Evolutionary conservation across 2,113 vertebrate species (phyloP).

Genomic region (Rhinolophus sinicus): DNA sequence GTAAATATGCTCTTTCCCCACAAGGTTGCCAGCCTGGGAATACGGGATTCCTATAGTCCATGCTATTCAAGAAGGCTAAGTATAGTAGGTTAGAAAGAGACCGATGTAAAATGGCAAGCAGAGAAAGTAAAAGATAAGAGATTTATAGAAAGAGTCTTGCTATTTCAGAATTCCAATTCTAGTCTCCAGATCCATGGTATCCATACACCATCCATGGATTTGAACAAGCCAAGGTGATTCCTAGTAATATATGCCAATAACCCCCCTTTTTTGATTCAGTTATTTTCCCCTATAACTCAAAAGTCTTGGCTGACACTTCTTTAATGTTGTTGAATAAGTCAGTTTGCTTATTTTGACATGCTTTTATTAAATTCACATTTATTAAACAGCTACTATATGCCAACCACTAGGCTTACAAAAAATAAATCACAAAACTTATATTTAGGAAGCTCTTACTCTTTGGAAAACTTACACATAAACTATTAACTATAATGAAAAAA

Average conservation of each 20-base stretch:
- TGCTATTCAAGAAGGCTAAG: background rate
- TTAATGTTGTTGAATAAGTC: background rate
- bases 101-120: background rate
- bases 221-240: background rate
- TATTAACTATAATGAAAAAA: background rate
- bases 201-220: background rate
- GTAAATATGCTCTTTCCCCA: background rate
- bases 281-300: background rate
- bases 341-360: background rate
- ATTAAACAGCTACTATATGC: background rate
- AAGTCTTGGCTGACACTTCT: background rate
- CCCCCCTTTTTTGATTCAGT: background rate
- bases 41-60: too few species aligned
- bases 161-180: background rate
- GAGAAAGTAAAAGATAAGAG: background rate
- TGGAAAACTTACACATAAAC: background rate
- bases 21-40: background rate
- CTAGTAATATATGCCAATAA: background rate
- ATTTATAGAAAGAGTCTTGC: background rate
- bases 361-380: background rate
- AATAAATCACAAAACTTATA: background rate
- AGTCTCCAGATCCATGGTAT: background rate
- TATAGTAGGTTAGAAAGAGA: background rate
- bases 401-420: background rate
- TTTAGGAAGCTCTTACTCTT: background rate